phyloP scores from a whole-genome alignment of 2,797 vertebrate species.

The Lepilemur ruficaudatus region DNA sequence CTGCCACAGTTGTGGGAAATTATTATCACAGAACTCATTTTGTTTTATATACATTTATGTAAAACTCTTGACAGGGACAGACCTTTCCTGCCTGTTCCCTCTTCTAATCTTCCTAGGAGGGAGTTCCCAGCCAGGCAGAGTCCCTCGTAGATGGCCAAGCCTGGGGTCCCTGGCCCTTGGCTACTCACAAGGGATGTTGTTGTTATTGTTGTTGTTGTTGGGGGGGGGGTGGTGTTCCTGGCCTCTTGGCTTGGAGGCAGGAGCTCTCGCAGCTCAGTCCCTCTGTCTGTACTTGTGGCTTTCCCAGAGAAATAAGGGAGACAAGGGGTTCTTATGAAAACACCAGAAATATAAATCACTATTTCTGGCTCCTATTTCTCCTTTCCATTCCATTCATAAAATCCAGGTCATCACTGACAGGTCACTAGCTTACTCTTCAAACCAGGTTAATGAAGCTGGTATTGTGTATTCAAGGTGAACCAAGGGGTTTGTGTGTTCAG shows the following conservation, averaged over 20 bases:
- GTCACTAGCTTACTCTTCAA: not conserved
- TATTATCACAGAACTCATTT: slow-evolving; percentile 58
- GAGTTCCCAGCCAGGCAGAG: not conserved
- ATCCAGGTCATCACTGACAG: slow-evolving; percentile 5
- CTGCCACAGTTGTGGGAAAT: slow-evolving; percentile 65
- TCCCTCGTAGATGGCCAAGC: not conserved
- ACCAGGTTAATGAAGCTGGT: not conserved
- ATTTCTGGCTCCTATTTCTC: slow-evolving; percentile 6
- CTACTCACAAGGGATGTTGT: not conserved
- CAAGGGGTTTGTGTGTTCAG: not conserved
- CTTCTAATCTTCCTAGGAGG: not conserved
- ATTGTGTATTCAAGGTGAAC: not conserved
- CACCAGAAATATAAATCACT: not conserved
- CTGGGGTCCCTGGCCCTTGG: not conserved
- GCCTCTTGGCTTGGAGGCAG: not conserved
- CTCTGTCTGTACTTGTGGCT: not conserved
- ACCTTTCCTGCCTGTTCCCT: slow-evolving; percentile 32
- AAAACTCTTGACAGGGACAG: slow-evolving; percentile 22
- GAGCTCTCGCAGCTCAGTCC: not conserved
- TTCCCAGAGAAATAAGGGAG: slow-evolving; percentile 41
- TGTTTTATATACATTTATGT: not conserved
- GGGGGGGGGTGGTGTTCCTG: not conserved
- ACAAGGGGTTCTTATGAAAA: not conserved
- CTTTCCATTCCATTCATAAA: slow-evolving; percentile 50
- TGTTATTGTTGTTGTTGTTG: too few relatives aligned